phyloP scores from a whole-genome alignment of 2,113 vertebrate genomes.

The Stercorarius parasiticus region DNA sequence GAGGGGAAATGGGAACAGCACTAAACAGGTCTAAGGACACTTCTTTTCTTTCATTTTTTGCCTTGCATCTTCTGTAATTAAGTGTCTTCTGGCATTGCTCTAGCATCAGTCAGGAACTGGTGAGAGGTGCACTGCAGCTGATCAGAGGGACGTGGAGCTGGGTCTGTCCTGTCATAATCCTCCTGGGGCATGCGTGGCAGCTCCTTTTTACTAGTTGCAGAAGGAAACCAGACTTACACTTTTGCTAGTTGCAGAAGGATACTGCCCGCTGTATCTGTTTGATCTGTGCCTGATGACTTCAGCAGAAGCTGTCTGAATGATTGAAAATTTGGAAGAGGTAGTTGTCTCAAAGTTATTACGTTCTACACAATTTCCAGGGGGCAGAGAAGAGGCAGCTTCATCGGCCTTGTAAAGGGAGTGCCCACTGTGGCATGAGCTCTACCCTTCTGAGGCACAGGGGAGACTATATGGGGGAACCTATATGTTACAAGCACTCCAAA shows the following conservation, averaged over 20 bases:
- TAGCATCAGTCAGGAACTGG: background rate
- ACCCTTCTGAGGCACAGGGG: background rate
- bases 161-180: background rate
- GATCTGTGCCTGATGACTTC: background rate
- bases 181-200: background rate
- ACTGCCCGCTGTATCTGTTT: background rate
- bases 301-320: background rate
- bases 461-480: fast-evolving
- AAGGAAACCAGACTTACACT: background rate
- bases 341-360: background rate
- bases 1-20: background rate
- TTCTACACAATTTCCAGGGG: background rate
- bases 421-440: background rate
- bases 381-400: background rate
- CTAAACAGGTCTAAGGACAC: background rate
- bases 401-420: background rate
- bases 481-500: background rate
- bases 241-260: background rate
- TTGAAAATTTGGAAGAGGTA: background rate
- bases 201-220: background rate
- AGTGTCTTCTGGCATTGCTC: background rate
- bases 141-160: background rate
- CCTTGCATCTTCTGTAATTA: background rate
- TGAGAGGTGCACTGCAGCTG: background rate
- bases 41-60: background rate